phyloP scores from a whole-genome alignment of 2,113 vertebrate species.

The Phodopus roborovskii region DNA sequence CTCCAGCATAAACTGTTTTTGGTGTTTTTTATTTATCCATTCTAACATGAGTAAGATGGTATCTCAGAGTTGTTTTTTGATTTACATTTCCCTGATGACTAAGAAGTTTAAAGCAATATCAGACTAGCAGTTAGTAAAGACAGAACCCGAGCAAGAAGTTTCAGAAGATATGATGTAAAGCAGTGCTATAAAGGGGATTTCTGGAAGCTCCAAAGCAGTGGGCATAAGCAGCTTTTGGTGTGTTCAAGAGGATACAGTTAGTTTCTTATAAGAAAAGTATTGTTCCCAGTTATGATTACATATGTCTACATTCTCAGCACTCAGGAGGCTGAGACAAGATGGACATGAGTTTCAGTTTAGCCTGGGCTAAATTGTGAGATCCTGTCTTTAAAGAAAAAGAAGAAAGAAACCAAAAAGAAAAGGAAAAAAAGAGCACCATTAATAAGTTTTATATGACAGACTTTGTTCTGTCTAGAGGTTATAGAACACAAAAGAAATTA shows the following conservation, averaged over 20 bases:
- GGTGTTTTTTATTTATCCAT: too few species aligned
- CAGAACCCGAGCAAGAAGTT: slow-evolving; percentile 17
- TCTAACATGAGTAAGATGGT: too few species aligned
- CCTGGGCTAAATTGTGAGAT: background rate
- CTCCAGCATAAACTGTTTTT: too few species aligned
- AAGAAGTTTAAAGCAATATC: background rate
- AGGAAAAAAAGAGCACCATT: background rate
- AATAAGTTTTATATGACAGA: background rate
- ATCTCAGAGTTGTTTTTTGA: too few species aligned
- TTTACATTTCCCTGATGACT: too few species aligned
- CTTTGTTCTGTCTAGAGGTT: background rate
- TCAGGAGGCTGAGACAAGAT: background rate
- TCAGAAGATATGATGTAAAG: background rate
- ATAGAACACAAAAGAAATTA: slow-evolving; percentile 2
- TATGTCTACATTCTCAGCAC: background rate
- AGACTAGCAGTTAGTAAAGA: background rate
- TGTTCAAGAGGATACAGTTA: background rate
- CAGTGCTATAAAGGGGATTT: background rate
- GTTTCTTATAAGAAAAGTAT: background rate
- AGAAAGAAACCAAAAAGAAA: background rate
- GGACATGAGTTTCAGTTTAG: background rate
- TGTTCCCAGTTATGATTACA: background rate
- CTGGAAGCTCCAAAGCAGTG: background rate
- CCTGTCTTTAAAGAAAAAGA: background rate
- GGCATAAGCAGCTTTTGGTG: background rate